Evolutionary conservation across 92 coral and sea anemone species (phyloP).

Genomic region (Porites rus): DNA sequence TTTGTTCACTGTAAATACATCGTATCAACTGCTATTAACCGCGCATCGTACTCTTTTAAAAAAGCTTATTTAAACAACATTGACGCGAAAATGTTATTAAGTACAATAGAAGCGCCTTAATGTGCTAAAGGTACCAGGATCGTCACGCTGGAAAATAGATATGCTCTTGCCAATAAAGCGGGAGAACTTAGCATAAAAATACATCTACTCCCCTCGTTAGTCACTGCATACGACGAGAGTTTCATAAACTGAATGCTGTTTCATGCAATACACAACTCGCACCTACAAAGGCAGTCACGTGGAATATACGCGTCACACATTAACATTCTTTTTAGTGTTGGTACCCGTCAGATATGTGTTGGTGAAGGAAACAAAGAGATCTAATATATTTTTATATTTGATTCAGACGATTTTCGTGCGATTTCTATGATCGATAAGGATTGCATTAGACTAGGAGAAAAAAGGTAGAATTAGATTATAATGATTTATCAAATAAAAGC

Average conservation of each 20-base stretch:
- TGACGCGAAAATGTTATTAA: not conserved
- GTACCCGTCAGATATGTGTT: not conserved
- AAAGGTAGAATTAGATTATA: constrained; percentile 1
- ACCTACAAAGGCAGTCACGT: too few relatives aligned
- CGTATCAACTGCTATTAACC: not conserved
- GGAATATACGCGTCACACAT: too few relatives aligned
- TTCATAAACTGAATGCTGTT: not conserved
- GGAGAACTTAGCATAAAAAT: not conserved
- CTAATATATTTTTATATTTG: constrained; percentile 43
- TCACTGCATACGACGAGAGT: not conserved
- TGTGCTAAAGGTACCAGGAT: not conserved
- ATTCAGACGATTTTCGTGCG: not conserved
- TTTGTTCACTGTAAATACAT: not conserved
- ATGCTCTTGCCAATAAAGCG: not conserved
- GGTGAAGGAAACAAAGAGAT: not conserved
- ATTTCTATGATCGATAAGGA: not conserved
- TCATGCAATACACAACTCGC: not conserved
- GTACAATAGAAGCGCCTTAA: not conserved
- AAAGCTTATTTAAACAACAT: not conserved
- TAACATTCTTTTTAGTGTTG: too few relatives aligned
- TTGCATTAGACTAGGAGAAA: not conserved
- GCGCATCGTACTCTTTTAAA: not conserved
- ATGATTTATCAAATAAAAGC: constrained; percentile 2
- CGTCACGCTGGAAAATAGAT: not conserved
- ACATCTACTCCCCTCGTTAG: not conserved